Base-by-base conservation (phyloP, 2,113 vertebrate genomes). In the Misgurnus mizolepis region DNA sequence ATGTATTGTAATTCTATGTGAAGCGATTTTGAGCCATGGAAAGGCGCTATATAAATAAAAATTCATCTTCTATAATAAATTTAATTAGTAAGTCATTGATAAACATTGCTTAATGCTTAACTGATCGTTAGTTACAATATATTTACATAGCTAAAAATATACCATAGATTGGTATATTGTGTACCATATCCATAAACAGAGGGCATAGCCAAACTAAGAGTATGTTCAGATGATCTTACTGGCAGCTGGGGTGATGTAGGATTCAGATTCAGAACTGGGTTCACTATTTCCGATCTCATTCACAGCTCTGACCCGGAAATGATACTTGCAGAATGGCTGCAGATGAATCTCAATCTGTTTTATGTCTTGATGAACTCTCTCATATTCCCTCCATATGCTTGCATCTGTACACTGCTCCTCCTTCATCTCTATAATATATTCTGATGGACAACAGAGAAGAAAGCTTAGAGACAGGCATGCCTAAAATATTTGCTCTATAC, bases 231-330 rank as follows among this genome's bases (percentile, higher is more conserved):
- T 6, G 81, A 68, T 12, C 88, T 87, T 53, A 93, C 93, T 89
- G 83, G 93, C 92, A 8, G 90, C 71, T 0, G 88, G 88, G 0
- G 95, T 95, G 53, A 41, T 68, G 81, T 91, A 77, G 11, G 78
- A 45, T 0, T 88, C 83, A 0, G 95, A 92, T 6, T 41, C 12
- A 0, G 15, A 3, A 68, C 94, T 95, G 73, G 91, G 88, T 0
- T 88, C 76, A 6, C 96, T 94, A 0, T 0, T 18, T 4, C 94
- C 95, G 0, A 93, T 53, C 2, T 86, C 84, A 50, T 97, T 97
- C 56, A 91, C 80, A 1, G 94, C 94, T 0, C 87, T 89, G 62
- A 96, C 92, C 15, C 92, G 83, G 88, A 97, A 96, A 45, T 90
- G 90, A 78, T 95, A 96, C 6, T 81, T 92, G 79, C 93, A 88